Evolutionary conservation across 2,797 vertebrate genomes (phyloP).

Genomic region (Nannoperca obscura): DNA sequence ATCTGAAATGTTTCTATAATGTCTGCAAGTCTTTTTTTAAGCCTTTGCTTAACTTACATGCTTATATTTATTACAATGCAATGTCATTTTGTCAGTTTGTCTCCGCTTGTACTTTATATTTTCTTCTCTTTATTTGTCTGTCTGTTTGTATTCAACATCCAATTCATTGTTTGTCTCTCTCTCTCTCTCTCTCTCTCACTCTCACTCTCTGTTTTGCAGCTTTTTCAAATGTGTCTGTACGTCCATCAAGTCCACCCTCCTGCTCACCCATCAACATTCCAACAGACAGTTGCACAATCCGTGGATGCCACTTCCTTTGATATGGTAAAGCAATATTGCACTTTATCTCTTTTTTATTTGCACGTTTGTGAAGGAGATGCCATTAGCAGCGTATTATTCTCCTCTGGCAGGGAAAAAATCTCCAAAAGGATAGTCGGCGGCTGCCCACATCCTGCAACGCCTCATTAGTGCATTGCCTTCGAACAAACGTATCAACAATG

Average conservation of each 20-base stretch:
- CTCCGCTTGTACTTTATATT: constrained; percentile 11
- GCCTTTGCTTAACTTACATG: constrained; percentile 14
- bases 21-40: constrained; percentile 8
- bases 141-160: constrained; percentile 29
- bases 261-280: constrained; percentile 60
- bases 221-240: constrained; percentile 25
- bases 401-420: constrained; percentile 65
- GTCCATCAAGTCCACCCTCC: constrained; percentile 60
- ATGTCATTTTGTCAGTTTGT: constrained; percentile 38
- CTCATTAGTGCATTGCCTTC: constrained; percentile 83
- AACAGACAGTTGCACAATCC: constrained; percentile 60
- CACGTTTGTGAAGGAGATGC: constrained; percentile 76
- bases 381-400: constrained; percentile 76
- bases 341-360: constrained; percentile 78
- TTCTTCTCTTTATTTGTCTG: constrained; percentile 37
- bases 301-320: constrained; percentile 74
- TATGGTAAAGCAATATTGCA: constrained; percentile 77
- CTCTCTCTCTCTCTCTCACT: neutral
- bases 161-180: constrained; percentile 33
- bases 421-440: constrained; percentile 72
- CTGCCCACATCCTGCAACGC: constrained; percentile 72
- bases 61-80: constrained; percentile 15
- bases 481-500: constrained; percentile 83
- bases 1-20: constrained; percentile 31
- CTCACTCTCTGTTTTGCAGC: constrained; percentile 19